Conservation (phyloP, 2,888 invertebrate genomes). For the Hypsopygia costalis region DNA sequence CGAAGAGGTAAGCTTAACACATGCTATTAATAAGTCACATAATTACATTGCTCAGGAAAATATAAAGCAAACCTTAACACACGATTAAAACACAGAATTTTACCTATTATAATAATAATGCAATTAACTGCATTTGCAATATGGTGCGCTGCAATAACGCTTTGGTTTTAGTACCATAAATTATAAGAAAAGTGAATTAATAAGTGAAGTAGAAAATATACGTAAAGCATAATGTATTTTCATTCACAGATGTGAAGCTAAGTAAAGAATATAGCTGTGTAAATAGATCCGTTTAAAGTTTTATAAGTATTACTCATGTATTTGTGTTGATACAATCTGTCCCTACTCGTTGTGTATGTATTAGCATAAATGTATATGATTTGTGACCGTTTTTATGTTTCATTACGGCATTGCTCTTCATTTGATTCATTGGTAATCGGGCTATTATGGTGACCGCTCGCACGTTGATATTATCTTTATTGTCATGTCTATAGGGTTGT, state of each 20-base stretch:
- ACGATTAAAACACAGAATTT: too few relatives aligned
- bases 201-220: too few relatives aligned
- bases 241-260: too few relatives aligned
- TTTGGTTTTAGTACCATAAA: not conserved
- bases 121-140: not conserved
- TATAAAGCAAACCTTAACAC: too few relatives aligned
- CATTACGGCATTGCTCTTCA: not conserved
- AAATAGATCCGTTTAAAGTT: not conserved
- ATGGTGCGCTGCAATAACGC: not conserved
- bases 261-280: too few relatives aligned
- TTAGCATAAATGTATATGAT: constrained; percentile 8
- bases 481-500: not conserved
- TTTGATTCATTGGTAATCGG: not conserved
- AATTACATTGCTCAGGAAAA: too few relatives aligned
- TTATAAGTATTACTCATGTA: not conserved
- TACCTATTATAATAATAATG: not conserved
- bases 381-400: not conserved
- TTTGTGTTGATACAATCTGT: not conserved
- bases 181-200: too few relatives aligned
- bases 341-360: not conserved
- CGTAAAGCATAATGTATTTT: too few relatives aligned
- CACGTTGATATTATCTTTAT: not conserved
- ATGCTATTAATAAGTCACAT: constrained; percentile 8
- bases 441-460: not conserved
- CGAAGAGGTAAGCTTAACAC: constrained; percentile 86